Evolutionary conservation across 2,113 vertebrate species (phyloP), one percentile per base, ranked within the genome.

Genomic region (mouse (Mus musculus)): DNA sequence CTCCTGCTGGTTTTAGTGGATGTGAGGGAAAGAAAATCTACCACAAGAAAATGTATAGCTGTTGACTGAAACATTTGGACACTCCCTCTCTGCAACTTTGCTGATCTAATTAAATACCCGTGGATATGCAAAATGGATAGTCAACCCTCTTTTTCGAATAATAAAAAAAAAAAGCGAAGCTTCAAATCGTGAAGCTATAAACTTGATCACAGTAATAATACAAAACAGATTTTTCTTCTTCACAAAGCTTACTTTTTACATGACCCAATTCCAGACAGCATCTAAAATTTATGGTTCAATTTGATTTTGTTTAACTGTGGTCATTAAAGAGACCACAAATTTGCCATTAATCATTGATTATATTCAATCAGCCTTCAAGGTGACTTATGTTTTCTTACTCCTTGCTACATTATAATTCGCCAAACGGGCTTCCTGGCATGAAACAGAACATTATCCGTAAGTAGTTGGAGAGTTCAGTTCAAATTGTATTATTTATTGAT

Each of bases 281-380:
- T 97, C 93, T 93, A 98, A 54, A 98, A 98, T 98, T 98, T 98
- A 98, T 98, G 94, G 95, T 96, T 98, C 95, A 97, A 85, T 98
- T 97, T 98, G n/a, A 98, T 96, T 97, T 98, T 97, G 97, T 98
- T 97, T 98, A 97, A 97, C 97, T 97, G n/a, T 78, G 89, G 13
- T 98, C 98, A 98, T 98, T 97, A 97, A 98, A 97, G 92, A 92
- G 96, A 97, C 95, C 95, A 97, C 97, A 98, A 98, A 98, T 98
- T 98, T 98, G 77, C 91, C 91, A 97, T 98, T 98, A 98, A 98
- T 98, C 98, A 98, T 98, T 94, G 96, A 97, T 96, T 97, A 93
- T 97, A 94, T 98, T 98, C 98, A 97, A 98, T 98, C 97, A 98
- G 95, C 93, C 98, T 94, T 98, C 98, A 98, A 98, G 98, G 97